phyloP scores from a whole-genome alignment of 1,140 invertebrate species.

The Drosophila funebris region DNA sequence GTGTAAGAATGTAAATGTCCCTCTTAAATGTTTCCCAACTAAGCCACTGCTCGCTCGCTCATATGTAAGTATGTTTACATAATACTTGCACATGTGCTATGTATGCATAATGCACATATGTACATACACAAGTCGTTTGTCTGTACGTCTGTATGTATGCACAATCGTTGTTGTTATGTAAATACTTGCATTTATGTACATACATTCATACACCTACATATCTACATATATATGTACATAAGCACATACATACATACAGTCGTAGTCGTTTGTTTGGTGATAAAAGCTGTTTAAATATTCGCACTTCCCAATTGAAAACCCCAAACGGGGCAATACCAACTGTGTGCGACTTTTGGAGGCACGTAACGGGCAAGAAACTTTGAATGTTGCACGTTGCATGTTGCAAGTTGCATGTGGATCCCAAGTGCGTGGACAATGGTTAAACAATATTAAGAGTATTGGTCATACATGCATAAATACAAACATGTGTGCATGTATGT shows the following conservation, averaged over 20 bases:
- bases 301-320: conserved; percentile 36
- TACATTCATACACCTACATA: neutral
- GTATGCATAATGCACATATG: conserved; percentile 25
- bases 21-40: neutral
- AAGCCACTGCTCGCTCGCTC: neutral
- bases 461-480: too few relatives aligned
- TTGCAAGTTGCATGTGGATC: neutral
- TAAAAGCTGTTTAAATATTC: conserved; percentile 62
- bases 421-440: neutral
- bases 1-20: too few relatives aligned
- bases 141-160: conserved; percentile 5
- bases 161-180: conserved; percentile 36
- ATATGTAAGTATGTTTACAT: conserved; percentile 35
- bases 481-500: conserved; percentile 6
- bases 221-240: conserved; percentile 5
- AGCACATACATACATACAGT: conserved; percentile 9
- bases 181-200: conserved; percentile 15
- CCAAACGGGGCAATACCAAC: neutral
- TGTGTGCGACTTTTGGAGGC: neutral
- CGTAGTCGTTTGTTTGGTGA: conserved; percentile 31
- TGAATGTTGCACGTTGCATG: neutral
- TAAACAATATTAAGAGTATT: too few relatives aligned
- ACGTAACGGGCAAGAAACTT: too few relatives aligned
- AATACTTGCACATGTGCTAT: conserved; percentile 25
- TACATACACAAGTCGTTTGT: neutral